Conservation (phyloP, 2,888 invertebrate genomes). For the Kryphioiulus occultus region DNA sequence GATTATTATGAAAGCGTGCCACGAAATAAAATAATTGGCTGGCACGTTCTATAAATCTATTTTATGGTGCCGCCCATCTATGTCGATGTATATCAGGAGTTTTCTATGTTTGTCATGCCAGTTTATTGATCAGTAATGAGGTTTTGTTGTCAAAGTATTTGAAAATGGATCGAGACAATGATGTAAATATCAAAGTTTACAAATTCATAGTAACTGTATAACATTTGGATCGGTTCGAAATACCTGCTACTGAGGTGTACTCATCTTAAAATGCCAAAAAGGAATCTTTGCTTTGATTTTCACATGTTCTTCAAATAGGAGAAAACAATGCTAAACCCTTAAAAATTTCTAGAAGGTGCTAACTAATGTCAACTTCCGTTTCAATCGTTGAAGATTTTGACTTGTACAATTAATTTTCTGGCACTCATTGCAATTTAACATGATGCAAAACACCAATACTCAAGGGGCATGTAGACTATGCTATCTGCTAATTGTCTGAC, state of each 20-base stretch:
- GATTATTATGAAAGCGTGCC: conserved; percentile 4
- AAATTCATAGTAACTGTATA: neutral
- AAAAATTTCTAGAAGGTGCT: too few species aligned
- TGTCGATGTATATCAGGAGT: neutral
- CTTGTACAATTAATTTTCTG: too few species aligned
- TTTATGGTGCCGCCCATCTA: neutral
- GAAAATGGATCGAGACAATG: neutral
- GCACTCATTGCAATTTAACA: too few species aligned
- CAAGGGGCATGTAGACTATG: too few species aligned
- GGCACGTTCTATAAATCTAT: conserved; percentile 2
- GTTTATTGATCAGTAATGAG: neutral
- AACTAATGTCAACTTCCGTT: too few species aligned
- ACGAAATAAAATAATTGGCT: conserved; percentile 28
- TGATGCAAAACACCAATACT: too few species aligned
- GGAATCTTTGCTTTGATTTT: too few species aligned
- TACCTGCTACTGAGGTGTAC: neutral
- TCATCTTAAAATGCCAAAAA: too few species aligned
- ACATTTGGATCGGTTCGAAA: neutral
- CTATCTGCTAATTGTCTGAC: too few species aligned
- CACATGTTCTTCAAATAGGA: too few species aligned
- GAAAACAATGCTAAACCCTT: too few species aligned
- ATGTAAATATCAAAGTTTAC: neutral
- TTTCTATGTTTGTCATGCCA: neutral
- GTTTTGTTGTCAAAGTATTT: neutral
- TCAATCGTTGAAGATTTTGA: too few species aligned